Conservation (phyloP, 1,140 invertebrate species). For the Dendrolimus punctatus region DNA sequence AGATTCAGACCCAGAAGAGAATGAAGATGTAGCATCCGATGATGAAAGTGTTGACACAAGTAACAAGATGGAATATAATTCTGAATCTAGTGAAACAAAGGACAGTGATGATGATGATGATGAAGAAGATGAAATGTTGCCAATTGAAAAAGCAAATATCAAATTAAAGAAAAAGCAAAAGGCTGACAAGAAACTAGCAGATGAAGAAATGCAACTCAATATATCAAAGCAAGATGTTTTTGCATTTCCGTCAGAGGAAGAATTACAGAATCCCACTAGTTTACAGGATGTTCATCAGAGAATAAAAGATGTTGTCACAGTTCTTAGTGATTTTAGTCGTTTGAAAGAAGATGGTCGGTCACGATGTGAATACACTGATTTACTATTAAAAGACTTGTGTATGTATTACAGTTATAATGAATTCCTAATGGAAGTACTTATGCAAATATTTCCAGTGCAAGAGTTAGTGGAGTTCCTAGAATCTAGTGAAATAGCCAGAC, state of each 20-base stretch:
- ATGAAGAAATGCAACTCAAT: slow-evolving; percentile 86
- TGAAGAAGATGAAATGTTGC: slow-evolving; percentile 80
- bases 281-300: slow-evolving; percentile 90
- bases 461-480: slow-evolving; percentile 97
- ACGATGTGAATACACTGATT: slow-evolving; percentile 86
- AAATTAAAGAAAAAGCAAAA: slow-evolving; percentile 84
- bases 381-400: slow-evolving; percentile 90
- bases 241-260: slow-evolving; percentile 81
- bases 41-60: slow-evolving; percentile 42
- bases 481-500: slow-evolving; percentile 95
- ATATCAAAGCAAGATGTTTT: slow-evolving; percentile 83
- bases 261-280: slow-evolving; percentile 81
- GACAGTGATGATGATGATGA: slow-evolving; percentile 59
- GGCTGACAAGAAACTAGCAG: slow-evolving; percentile 81
- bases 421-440: slow-evolving; percentile 95
- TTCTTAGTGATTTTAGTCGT: slow-evolving; percentile 92
- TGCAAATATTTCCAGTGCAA: slow-evolving; percentile 92
- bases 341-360: slow-evolving; percentile 82
- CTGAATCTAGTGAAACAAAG: slow-evolving; percentile 63
- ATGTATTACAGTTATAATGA: slow-evolving; percentile 98
- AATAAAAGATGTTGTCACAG: slow-evolving; percentile 90
- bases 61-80: slow-evolving; percentile 48
- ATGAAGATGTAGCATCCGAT: slow-evolving; percentile 40
- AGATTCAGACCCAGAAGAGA: slow-evolving; percentile 52
- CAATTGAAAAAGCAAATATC: slow-evolving; percentile 90